Conservation (phyloP, 2,797 vertebrate species). For the Danio choprae region DNA sequence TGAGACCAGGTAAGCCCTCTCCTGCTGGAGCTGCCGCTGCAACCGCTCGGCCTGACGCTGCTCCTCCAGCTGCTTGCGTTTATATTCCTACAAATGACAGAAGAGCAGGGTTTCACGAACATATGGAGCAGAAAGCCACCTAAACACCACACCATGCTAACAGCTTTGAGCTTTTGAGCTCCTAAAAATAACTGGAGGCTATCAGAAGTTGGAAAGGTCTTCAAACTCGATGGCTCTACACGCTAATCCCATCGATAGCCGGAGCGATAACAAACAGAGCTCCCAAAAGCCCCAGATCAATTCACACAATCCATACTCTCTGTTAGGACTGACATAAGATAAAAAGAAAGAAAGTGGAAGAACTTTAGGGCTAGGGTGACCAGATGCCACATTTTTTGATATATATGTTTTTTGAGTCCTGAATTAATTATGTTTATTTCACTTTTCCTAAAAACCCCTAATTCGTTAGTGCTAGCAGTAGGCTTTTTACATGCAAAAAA, state of each 20-base stretch:
- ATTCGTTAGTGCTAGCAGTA: too few relatives aligned
- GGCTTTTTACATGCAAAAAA: too few relatives aligned
- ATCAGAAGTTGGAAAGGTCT: constrained; percentile 24
- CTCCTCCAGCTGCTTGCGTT: constrained; percentile 97
- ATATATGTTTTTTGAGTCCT: too few relatives aligned
- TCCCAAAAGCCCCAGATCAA: constrained; percentile 54
- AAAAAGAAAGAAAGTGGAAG: constrained; percentile 11
- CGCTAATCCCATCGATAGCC: constrained; percentile 51
- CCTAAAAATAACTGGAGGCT: constrained; percentile 11
- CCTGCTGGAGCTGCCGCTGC: constrained; percentile 96
- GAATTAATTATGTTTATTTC: too few relatives aligned
- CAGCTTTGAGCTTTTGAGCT: neutral
- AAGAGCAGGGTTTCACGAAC: constrained; percentile 7
- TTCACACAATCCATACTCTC: constrained; percentile 35
- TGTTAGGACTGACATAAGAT: constrained; percentile 16
- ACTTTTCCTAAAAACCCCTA: too few relatives aligned
- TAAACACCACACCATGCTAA: neutral
- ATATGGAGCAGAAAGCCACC: neutral
- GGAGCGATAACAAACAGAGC: constrained; percentile 40
- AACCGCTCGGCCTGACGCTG: constrained; percentile 96
- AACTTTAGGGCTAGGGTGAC: neutral
- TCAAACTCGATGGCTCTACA: constrained; percentile 39
- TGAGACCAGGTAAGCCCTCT: constrained; percentile 93
- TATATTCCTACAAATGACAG: constrained; percentile 87
- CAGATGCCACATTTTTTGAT: too few relatives aligned